These are phyloP conservation scores for Halcyon badia DNA, from an alignment of 2,797 vertebrate species.

Conservation along the genomic window DNA sequence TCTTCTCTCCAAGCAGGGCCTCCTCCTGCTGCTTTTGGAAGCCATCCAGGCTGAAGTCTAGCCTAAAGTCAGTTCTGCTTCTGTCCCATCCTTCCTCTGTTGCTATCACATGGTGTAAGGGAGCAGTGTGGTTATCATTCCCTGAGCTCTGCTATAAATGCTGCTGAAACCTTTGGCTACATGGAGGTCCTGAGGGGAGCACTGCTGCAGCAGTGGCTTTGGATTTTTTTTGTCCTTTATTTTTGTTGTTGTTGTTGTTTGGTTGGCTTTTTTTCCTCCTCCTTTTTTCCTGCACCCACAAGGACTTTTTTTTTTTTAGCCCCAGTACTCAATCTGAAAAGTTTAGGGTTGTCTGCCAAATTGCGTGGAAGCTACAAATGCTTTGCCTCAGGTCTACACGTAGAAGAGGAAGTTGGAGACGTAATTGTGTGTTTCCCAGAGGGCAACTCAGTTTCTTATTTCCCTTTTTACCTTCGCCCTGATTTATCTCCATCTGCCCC, in stretches of 20 bases:
- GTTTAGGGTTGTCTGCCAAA: background rate
- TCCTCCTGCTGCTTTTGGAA: background rate
- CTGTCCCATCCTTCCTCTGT: background rate
- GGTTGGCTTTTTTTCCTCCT: too few species aligned
- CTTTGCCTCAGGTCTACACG: background rate
- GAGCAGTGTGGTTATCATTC: background rate
- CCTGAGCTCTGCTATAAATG: background rate
- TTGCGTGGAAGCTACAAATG: background rate
- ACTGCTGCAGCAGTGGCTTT: background rate
- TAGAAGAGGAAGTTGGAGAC: background rate
- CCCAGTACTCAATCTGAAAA: background rate
- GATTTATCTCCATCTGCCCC: background rate
- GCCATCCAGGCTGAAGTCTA: background rate
- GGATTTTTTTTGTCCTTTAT: background rate
- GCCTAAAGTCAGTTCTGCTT: background rate
- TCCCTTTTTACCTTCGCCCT: slow-evolving; percentile 21
- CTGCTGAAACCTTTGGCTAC: background rate
- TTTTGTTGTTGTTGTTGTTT: background rate
- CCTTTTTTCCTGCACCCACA: too few species aligned
- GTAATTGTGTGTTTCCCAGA: background rate
- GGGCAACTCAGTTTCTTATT: slow-evolving; percentile 20
- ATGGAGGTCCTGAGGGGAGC: background rate
- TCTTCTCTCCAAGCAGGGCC: background rate
- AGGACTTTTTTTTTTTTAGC: background rate
- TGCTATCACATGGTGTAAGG: fast-evolving